Percentiles rank a stretch among this genome's conserved stretches.
phyloP scores from a whole-genome alignment of 2,888 invertebrate species.

The Chironomus riparius region DNA sequence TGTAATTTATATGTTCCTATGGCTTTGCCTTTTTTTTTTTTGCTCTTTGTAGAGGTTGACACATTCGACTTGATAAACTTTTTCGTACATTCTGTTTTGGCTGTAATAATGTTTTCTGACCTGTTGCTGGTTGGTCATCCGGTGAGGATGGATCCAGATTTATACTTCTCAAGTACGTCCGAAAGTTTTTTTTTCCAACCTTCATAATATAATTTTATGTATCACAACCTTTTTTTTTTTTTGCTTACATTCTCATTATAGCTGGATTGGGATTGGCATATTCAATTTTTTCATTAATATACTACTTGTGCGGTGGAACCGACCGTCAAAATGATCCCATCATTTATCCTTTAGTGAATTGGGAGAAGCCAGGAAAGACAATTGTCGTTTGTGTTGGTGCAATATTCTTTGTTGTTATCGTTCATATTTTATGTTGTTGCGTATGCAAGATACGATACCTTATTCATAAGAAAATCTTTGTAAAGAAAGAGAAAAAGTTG shows the following conservation, averaged over 20 bases:
- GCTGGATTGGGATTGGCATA: slow-evolving; percentile 54
- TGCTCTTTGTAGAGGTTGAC: slow-evolving; percentile 35
- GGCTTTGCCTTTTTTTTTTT: too few species aligned
- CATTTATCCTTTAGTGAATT: slow-evolving; percentile 71
- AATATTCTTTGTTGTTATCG: slow-evolving; percentile 21
- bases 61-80: slow-evolving; percentile 42
- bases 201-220: not conserved
- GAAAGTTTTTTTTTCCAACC: slow-evolving; percentile 31
- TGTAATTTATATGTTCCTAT: too few species aligned
- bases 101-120: slow-evolving; percentile 62
- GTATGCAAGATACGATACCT: slow-evolving; percentile 15
- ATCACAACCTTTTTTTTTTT: slow-evolving; percentile 42
- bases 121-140: slow-evolving; percentile 64
- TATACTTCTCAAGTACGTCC: slow-evolving; percentile 21
- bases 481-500: not conserved
- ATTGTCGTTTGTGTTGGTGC: slow-evolving; percentile 36
- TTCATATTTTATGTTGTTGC: slow-evolving; percentile 15
- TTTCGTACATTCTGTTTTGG: slow-evolving; percentile 39
- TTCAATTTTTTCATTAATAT: slow-evolving; percentile 59
- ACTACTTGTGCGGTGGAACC: slow-evolving; percentile 61
- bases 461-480: slow-evolving; percentile 16
- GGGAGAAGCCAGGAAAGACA: slow-evolving; percentile 56
- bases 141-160: slow-evolving; percentile 46
- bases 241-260: slow-evolving; percentile 39
- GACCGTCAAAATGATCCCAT: slow-evolving; percentile 54